Evolutionary conservation across 1,140 invertebrate species (phyloP).

Genomic region (Drosophila takahashii): DNA sequence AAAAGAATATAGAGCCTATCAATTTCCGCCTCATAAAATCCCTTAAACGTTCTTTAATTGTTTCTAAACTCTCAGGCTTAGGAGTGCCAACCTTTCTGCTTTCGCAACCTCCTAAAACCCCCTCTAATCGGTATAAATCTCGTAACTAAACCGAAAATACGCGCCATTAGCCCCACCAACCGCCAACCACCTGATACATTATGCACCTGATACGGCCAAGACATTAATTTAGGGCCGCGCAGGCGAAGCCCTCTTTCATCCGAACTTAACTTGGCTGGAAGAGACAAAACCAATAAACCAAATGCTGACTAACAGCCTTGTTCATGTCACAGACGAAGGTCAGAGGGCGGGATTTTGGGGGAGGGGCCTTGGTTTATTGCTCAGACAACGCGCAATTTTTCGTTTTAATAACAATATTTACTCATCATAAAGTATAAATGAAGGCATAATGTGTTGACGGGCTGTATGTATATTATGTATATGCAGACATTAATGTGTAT

Average conservation of each 20-base stretch:
- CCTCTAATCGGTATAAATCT: conserved; percentile 55
- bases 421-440: conserved; percentile 68
- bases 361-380: conserved; percentile 39
- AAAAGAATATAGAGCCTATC: conserved; percentile 1
- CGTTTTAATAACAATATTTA: conserved; percentile 67
- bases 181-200: conserved; percentile 44
- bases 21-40: conserved; percentile 18
- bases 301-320: conserved; percentile 48
- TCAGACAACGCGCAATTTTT: conserved; percentile 53
- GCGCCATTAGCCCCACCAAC: conserved; percentile 29
- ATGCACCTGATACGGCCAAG: conserved; percentile 37
- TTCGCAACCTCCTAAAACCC: neutral
- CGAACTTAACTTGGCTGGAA: conserved; percentile 16
- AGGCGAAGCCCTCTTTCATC: conserved; percentile 15
- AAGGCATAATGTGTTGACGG: conserved; percentile 66
- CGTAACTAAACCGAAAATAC: conserved; percentile 55
- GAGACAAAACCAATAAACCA: conserved; percentile 60
- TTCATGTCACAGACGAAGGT: conserved; percentile 27
- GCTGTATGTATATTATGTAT: conserved; percentile 4
- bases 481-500: conserved; percentile 20
- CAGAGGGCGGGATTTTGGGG: conserved; percentile 4
- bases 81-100: neutral
- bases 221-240: conserved; percentile 56
- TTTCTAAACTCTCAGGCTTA: neutral
- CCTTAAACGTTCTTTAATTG: conserved; percentile 2